These are phyloP conservation scores for Ciconia stormi DNA, from an alignment of 2,113 vertebrate species.

Conservation along the genomic window DNA sequence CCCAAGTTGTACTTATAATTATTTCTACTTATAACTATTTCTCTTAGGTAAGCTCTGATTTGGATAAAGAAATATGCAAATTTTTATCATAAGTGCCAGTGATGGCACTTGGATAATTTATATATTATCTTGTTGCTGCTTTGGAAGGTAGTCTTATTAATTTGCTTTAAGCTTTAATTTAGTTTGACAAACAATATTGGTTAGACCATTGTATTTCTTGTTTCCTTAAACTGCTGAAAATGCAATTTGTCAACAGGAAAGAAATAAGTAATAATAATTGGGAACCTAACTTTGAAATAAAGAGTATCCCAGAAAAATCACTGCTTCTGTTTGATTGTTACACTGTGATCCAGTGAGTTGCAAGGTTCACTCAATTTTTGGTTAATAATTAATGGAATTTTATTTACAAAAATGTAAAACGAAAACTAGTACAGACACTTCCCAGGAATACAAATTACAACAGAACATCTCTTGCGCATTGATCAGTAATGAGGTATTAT, in stretches of 20 bases:
- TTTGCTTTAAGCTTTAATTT: not conserved
- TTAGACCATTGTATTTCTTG: not conserved
- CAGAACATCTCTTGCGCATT: not conserved
- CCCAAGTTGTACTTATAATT: not conserved
- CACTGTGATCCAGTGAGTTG: not conserved
- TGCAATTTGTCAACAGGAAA: not conserved
- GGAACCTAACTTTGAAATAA: not conserved
- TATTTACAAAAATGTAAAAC: slow-evolving; percentile 50
- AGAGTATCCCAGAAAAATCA: not conserved
- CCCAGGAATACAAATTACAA: slow-evolving; percentile 31
- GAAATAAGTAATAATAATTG: not conserved
- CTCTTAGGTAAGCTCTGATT: not conserved
- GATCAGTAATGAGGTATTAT: slow-evolving; percentile 57
- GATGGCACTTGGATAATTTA: not conserved
- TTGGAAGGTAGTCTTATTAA: not conserved
- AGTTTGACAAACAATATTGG: not conserved
- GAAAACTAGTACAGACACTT: not conserved
- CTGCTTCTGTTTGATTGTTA: not conserved
- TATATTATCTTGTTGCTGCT: not conserved
- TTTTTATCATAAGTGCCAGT: not conserved
- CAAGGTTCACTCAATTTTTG: slow-evolving; percentile 17
- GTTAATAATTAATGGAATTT: slow-evolving; percentile 35
- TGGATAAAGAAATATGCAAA: not conserved
- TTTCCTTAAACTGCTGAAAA: not conserved
- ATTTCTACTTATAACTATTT: not conserved